Base-by-base conservation (phyloP, 1,140 invertebrate genomes). In the Hermatobates lingyangjiaoensis region DNA sequence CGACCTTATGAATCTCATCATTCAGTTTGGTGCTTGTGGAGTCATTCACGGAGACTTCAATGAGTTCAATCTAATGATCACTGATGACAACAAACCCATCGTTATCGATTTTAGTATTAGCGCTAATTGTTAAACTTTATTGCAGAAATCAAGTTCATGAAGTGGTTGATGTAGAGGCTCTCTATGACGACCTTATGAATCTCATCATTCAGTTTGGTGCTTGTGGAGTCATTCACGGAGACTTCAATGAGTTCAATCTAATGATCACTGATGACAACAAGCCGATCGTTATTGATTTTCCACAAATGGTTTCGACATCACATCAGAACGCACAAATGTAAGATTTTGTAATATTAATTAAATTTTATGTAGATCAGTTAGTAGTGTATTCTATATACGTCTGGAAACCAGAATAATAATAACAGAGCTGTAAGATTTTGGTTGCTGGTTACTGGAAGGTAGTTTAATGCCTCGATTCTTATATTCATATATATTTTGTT, bases 11-110 rank as follows among this genome's bases (percentile, higher is more conserved):
- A 77, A 88, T 60, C 70, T 99, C 3, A 87, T 98, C 51, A 79
- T 97, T 0, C 75, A 77, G 53, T 71, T 99, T 27, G 95, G 82
- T 23, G 87, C 91, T 67, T 80, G 83, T 64, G 95, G 96, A 1
- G 85, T 99, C 1, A 98, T 99, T 61, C 95, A 99, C n/a, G 87
- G 93, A 2, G 95, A 99, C 72, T 98, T 97, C 60, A 99, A 99
- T 66, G 96, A 99, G 71, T 99, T 99, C 64, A 99, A 97, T 65
- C 79, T 97, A 44, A 90, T 97, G 77, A 68, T 97, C 0, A n/a
- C 27, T 3, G 76, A 87, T 60, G 77, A 83, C 0, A 81, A 80
- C 27, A 78, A 81, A 52, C 80, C 94, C 0, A 72, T 93, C 40
- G 70, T 99, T 50, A 98, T 98, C 62, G 96, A 99, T 74, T 98